Base-by-base conservation (phyloP, 2,888 invertebrate species). In the Ptychoptera contaminata region DNA sequence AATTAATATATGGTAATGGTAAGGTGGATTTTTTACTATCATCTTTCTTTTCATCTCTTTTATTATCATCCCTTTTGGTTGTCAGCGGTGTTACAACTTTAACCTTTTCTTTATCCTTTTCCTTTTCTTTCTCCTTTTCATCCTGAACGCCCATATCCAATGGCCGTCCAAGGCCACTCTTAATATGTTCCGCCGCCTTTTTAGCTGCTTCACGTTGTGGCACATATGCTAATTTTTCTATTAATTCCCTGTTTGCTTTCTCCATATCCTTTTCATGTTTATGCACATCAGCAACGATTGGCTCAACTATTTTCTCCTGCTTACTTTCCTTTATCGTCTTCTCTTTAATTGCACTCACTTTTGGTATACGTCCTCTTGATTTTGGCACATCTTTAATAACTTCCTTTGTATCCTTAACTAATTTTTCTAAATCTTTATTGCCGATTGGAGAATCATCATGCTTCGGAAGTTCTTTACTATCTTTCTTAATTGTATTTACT, bases 181-280 rank as follows among this genome's bases (percentile, higher is more conserved):
- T 86, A 44, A 90, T 83, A 57, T 87, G 86, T 55, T 88, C 88
- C 2, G 88, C 87, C 0, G 90, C 90, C 61, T 90, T 90, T 60
- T 88, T 88, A 10, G 90, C 90, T 1, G 90, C 90, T 64, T 88
- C 86, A 48, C 90, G 69, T 60, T 91, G 90, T 2, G 90, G 90
- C 16, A 91, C 90, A 60, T 87, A 86, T 0, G 85, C 79, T 37
- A 86, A 73, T 44, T 44, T 46, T 15, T 40, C 38, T 45, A 60
- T 60, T 31, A 56, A 52, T 36, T 55, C 54, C 30, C 55, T 56
- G 43, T 62, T 65, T 43, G 52, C 54, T 54, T 53, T 65, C 57
- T 53, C 60, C 70, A 55, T 67, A 39, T 34, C 50, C 46, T 45
- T 51, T 53, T 41, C 37, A 31, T 43, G 41, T 52, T 57, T 50